Evolutionary conservation across 2,113 vertebrate species (phyloP), one percentile per base, ranked within the genome.

Genomic region (Antennarius striatus): DNA sequence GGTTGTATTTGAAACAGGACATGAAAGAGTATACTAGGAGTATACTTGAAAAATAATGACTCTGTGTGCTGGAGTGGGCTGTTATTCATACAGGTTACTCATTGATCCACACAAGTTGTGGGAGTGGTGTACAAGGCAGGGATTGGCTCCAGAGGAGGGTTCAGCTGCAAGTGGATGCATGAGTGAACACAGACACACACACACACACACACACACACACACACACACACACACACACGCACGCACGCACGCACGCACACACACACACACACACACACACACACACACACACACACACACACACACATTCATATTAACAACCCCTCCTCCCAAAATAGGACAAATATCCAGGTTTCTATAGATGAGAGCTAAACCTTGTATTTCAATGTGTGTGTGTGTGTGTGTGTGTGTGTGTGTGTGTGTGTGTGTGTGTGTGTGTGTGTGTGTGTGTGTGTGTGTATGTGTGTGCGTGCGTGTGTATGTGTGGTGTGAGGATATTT

Each of bases 51-150:
- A 84, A 89, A 84, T 83, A 83, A 82, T 75, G 62, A 79, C 63
- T 63, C 47, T 63, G 67, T 67, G 53, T 76, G 64, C 22, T 50
- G 16, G 53, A 40, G 81, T 39, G 74, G 57, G 77, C 63, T 79
- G 78, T 80, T 80, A 73, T 74, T 85, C 77, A 82, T 75, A 43
- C 77, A 51, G 73, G 88, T 88, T 91, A 91, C 79, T 90, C 83
- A 90, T 91, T 90, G 84, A 90, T 88, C 80, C 75, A 68, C 78
- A 63, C 59, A 32, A 71, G 47, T 56, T 43, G 58, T 86, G 83
- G 88, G 84, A 88, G 86, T 84, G 81, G 78, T 77, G 82, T 89
- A n/a, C 84, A 80, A 85, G 77, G 68, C 83, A 72, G 82, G 51
- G 86, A 80, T 64, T 3, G 70, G 65, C 78, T 87, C 83, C 75